These are phyloP conservation scores for Tinea semifulvella DNA, from an alignment of 2,888 invertebrate species.

Conservation along the genomic window DNA sequence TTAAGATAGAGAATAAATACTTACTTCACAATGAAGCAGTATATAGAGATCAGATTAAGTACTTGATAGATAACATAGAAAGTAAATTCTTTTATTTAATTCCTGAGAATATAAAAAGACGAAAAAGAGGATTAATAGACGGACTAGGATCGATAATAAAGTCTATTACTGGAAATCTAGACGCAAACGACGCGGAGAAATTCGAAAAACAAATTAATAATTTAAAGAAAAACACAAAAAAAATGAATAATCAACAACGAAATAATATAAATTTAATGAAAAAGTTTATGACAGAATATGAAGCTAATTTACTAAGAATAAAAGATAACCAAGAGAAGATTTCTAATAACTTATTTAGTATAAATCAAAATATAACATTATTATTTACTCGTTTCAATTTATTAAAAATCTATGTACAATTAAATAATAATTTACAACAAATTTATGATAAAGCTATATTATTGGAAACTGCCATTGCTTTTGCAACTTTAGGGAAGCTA, in stretches of 20 bases:
- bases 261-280: background rate
- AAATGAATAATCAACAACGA: background rate
- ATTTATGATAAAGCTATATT: conserved; percentile 2
- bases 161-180: conserved; percentile 6
- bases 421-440: conserved; percentile 5
- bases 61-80: conserved; percentile 12
- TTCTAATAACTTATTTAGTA: background rate
- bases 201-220: conserved; percentile 3
- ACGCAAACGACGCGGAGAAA: background rate
- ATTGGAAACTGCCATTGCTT: conserved; percentile 6
- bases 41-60: conserved; percentile 8
- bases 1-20: conserved; percentile 4
- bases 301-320: background rate
- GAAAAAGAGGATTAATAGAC: conserved; percentile 6
- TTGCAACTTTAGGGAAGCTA: background rate
- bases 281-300: background rate
- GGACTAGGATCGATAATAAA: conserved; percentile 6
- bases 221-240: background rate
- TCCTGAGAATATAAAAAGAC: background rate
- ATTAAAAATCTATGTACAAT: background rate
- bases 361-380: background rate
- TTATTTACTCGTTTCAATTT: background rate
- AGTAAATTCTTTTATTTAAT: conserved; percentile 6
- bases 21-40: background rate
- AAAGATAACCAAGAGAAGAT: background rate